These are phyloP conservation scores for Fragum fragum DNA, from an alignment of 2,888 invertebrate genomes.

Conservation along the genomic window DNA sequence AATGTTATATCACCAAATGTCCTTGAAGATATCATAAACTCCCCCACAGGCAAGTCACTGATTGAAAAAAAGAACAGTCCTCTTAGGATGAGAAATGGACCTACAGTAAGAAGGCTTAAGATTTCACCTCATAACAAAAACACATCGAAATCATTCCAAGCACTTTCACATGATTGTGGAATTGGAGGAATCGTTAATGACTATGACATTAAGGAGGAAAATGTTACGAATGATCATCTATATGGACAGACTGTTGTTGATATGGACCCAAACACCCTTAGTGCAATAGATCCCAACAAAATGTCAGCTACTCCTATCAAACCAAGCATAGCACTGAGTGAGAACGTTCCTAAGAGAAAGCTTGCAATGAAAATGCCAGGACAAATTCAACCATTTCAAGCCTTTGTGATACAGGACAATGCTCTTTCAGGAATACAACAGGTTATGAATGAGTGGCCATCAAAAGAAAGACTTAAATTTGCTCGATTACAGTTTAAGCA, in stretches of 20 bases:
- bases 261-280: conserved; percentile 40
- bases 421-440: conserved; percentile 4
- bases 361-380: conserved; percentile 60
- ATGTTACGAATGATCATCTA: conserved; percentile 39
- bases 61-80: conserved; percentile 68
- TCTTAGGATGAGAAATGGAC: conserved; percentile 23
- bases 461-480: conserved; percentile 74
- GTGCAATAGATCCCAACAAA: conserved; percentile 69
- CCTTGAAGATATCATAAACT: conserved; percentile 71
- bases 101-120: conserved; percentile 43
- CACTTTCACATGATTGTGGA: conserved; percentile 40
- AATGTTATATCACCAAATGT: conserved; percentile 51
- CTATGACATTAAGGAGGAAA: conserved; percentile 24
- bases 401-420: conserved; percentile 42
- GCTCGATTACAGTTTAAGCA: conserved; percentile 72
- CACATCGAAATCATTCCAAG: conserved; percentile 38
- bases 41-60: conserved; percentile 70
- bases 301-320: conserved; percentile 71
- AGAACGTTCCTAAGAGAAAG: conserved; percentile 66
- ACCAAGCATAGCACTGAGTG: conserved; percentile 50
- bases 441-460: conserved; percentile 59
- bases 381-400: conserved; percentile 27
- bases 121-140: conserved; percentile 54
- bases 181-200: neutral
- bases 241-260: conserved; percentile 50